Evolutionary conservation across 2,113 vertebrate species (phyloP).

Genomic region (Aegotheles bennettii): DNA sequence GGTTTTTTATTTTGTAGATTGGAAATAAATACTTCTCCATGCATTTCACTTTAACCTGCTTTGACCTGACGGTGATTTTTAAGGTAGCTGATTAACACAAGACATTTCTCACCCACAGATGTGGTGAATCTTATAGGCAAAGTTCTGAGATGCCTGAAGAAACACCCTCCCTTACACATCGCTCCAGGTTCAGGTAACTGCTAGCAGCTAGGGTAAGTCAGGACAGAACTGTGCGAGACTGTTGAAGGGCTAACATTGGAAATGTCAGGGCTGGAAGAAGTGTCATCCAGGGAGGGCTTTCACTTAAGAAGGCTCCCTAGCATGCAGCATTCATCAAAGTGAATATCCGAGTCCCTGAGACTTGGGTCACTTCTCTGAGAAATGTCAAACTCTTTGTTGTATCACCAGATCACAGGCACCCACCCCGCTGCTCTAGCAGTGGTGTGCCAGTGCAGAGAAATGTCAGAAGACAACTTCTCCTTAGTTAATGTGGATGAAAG

Average conservation of each 20-base stretch:
- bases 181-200: neutral
- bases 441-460: neutral
- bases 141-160: neutral
- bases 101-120: neutral
- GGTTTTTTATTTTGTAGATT: neutral
- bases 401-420: neutral
- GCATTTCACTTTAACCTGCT: neutral
- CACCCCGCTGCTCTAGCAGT: neutral
- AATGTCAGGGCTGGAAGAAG: neutral
- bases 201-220: rapidly evolving
- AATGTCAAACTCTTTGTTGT: neutral
- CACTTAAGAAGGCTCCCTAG: neutral
- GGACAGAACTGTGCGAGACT: neutral
- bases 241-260: neutral
- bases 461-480: neutral
- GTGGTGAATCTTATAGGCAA: neutral
- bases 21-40: neutral
- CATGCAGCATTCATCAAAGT: neutral
- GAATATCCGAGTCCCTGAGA: rapidly evolving
- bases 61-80: neutral
- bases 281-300: neutral
- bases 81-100: neutral
- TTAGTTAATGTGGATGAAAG: neutral
- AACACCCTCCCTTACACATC: neutral
- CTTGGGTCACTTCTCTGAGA: neutral